Evolutionary conservation across 2,888 invertebrate genomes (phyloP).

Genomic region (Agrochola lychnidis): DNA sequence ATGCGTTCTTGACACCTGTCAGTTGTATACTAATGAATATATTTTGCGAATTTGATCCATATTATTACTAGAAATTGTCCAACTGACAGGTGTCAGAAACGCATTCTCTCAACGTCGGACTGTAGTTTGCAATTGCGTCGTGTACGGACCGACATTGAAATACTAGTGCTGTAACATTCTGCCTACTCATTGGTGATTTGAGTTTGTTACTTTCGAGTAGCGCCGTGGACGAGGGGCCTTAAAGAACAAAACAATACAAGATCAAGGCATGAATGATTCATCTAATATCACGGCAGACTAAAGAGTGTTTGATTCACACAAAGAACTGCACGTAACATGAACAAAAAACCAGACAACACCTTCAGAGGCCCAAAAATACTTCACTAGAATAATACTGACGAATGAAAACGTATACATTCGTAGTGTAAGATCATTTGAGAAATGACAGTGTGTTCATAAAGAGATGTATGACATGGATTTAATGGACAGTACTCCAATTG

Average conservation of each 20-base stretch:
- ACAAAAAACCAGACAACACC: slow-evolving; percentile 78
- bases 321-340: slow-evolving; percentile 71
- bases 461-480: too few relatives aligned
- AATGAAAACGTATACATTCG: slow-evolving; percentile 20
- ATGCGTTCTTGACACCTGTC: too few relatives aligned
- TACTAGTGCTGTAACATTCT: neutral
- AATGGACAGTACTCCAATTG: too few relatives aligned
- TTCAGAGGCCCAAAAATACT: slow-evolving; percentile 73
- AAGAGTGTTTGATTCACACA: slow-evolving; percentile 71
- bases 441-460: neutral
- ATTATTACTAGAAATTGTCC: too few relatives aligned
- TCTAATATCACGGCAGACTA: slow-evolving; percentile 74
- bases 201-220: neutral
- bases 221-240: slow-evolving; percentile 3
- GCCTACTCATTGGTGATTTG: neutral
- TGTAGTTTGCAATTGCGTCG: neutral
- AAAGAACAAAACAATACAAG: slow-evolving; percentile 59
- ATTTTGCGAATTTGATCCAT: too few relatives aligned
- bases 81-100: neutral
- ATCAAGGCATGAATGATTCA: slow-evolving; percentile 78
- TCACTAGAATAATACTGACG: slow-evolving; percentile 41
- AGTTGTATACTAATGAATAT: too few relatives aligned
- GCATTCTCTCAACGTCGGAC: neutral
- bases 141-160: neutral
- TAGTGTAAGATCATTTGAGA: slow-evolving; percentile 1